Base-by-base conservation (phyloP, 1,140 invertebrate species). In the Magallana gigas region DNA sequence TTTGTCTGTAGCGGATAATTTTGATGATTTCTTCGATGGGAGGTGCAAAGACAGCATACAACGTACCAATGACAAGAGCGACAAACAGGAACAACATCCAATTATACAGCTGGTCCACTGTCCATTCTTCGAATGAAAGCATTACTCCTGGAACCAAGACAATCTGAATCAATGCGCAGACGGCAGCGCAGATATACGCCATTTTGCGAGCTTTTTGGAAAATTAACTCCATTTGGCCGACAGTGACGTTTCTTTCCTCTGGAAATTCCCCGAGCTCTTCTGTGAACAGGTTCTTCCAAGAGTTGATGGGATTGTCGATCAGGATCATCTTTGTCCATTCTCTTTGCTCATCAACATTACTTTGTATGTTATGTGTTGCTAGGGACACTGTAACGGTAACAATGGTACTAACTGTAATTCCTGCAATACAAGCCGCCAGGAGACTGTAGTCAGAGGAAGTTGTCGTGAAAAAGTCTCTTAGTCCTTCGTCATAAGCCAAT, bases 271-370 rank as follows among this genome's bases (percentile, higher is more conserved):
- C 59, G 16, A 92, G 85, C 48, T 94, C 90, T 29, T 93, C 88
- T 59, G 90, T 86, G 88, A 93, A 94, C 8, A 90, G 82, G 18
- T 93, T 83, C 14, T 88, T 85, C 93, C 94, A 95, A 12, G 94
- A 93, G 36, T 89, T 90, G 12, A 95, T 89, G 3, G 94, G 94
- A 86, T 95, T 95, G 86, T 95, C 94, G 64, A 95, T 95, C 64
- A 93, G 91, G n/a, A 94, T 85, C 0, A 93, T 93, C 86, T 93
- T 93, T 83, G 94, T 91, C 94, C 94, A 95, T 84, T 94, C 93
- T 29, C 85, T 82, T 36, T 84, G 85, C 82, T 71, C 71, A 56
- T 88, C 88, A 3, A 82, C 85, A 29, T 89, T 85, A 11, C 16
- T 57, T 18, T 64, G 76, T 1, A 89, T 88, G 29, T 71, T 82